A percentile compares a stretch with the other conserved stretches of the same genome.
Evolutionary conservation across 2,888 invertebrate species (phyloP).

Genomic region (Apoda limacodes): DNA sequence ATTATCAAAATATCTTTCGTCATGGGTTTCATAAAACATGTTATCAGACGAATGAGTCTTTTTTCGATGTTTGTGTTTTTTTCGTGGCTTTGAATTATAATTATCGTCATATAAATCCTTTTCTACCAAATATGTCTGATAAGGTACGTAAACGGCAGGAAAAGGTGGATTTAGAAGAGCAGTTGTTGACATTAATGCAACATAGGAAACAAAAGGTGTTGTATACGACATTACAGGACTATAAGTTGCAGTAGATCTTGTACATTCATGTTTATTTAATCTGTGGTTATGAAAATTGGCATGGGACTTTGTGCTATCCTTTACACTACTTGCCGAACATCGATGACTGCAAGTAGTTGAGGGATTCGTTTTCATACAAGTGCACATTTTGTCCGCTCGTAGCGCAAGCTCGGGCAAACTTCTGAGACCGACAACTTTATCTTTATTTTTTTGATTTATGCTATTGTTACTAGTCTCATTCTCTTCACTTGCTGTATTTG

Average conservation of each 20-base stretch:
- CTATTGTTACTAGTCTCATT: slow-evolving; percentile 3
- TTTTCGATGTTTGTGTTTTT: slow-evolving; percentile 27
- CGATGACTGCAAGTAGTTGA: slow-evolving; percentile 22
- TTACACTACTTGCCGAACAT: slow-evolving; percentile 17
- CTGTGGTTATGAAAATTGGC: slow-evolving; percentile 4
- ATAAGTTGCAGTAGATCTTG: slow-evolving; percentile 17
- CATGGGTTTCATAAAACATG: too few relatives aligned
- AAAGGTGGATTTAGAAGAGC: slow-evolving; percentile 18
- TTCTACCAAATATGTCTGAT: slow-evolving; percentile 28
- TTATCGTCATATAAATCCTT: slow-evolving; percentile 16
- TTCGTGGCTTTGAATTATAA: background rate
- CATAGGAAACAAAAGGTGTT: background rate
- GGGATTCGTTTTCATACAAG: slow-evolving; percentile 26
- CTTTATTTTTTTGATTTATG: slow-evolving; percentile 10
- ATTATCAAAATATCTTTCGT: slow-evolving; percentile 28
- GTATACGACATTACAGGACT: too few relatives aligned
- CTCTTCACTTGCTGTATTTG: slow-evolving; percentile 7
- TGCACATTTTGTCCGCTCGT: slow-evolving; percentile 21
- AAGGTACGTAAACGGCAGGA: slow-evolving; percentile 27
- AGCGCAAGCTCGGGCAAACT: slow-evolving; percentile 27
- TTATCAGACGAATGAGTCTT: slow-evolving; percentile 20
- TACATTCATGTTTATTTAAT: slow-evolving; percentile 18
- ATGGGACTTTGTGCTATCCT: slow-evolving; percentile 21
- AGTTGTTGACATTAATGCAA: background rate
- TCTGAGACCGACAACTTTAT: slow-evolving; percentile 40